These are phyloP conservation scores for Myiothlypis chrysogaster DNA, from an alignment of 2,797 vertebrate species.

Conservation along the genomic window DNA sequence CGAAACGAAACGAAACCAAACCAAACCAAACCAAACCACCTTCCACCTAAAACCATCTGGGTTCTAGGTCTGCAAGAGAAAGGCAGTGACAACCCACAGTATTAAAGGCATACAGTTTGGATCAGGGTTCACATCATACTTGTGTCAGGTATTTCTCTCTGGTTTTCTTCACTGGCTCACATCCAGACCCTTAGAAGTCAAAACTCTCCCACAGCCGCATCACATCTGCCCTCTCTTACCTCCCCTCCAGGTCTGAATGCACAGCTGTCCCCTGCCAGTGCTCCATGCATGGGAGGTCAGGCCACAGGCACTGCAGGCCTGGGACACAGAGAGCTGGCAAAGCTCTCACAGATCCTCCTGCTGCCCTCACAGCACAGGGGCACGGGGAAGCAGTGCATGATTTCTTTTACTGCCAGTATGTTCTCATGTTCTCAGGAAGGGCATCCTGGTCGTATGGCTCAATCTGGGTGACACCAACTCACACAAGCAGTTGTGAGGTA, in stretches of 20 bases:
- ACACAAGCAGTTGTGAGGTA: background rate
- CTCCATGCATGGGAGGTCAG: background rate
- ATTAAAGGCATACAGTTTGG: background rate
- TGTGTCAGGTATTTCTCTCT: background rate
- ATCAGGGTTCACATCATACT: background rate
- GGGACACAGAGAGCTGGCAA: background rate
- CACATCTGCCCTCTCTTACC: background rate
- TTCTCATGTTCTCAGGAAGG: background rate
- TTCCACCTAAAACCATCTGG: background rate
- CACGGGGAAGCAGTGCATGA: background rate
- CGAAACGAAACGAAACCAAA: background rate
- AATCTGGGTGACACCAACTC: background rate
- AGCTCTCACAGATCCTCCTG: background rate
- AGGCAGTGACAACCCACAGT: fast-evolving
- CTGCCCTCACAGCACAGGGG: background rate
- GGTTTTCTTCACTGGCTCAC: background rate
- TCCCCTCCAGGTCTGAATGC: background rate
- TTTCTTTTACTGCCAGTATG: background rate
- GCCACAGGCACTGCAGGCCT: background rate
- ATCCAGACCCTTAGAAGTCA: background rate
- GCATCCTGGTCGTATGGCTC: background rate
- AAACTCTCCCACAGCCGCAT: background rate
- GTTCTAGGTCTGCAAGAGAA: background rate
- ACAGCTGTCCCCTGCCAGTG: fast-evolving
- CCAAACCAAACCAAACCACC: background rate